Evolutionary conservation across 2,797 vertebrate genomes (phyloP), one percentile per base, ranked within the genome.

Genomic region (Stomatorhinus walkeri): DNA sequence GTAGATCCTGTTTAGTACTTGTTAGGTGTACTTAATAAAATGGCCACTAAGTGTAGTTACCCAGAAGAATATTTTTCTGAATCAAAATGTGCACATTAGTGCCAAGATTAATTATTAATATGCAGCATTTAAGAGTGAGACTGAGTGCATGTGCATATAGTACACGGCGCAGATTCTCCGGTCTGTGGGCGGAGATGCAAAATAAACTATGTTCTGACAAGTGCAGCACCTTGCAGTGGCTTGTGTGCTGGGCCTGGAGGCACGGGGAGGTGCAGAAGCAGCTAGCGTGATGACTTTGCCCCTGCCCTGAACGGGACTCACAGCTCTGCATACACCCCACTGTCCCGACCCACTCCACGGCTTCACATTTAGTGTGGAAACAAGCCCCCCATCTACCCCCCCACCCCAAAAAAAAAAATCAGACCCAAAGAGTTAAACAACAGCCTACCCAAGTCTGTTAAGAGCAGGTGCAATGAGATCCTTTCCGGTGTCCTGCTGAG

Each of bases 391-490:
- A 0, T 28, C 28, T 3, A 36, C 12, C 43, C 43, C 68, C 28
- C 14, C 9, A 0, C 36, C 36, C 36, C 36, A 1, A 24, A 83
- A 83, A 22, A 48, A 48, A 84, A 24, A 84, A 46, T 12, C 12
- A 84, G 22, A 22, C 87, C 81, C 88, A 40, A 40, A 91, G n/a
- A 79, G 91, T 91, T 89, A 16, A 81, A 90, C 92, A 2, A 89
- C 49, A 54, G 64, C 94, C 95, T 92, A 96, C 95, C 95, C 68
- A 46, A 89, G 87, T 36, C 89, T 87, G 89, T 83, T 90, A 91
- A 91, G 91, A 95, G 94, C 93, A 95, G 94, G 93, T 94, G 93
- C 91, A 90, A 90, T 51, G 90, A 92, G 92, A 92, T 93, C 92
- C 91, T 94, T 91, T 91, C 92, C 48, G 89, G 90, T 89, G 92